A percentile compares a stretch with the other conserved stretches of the same genome.
phyloP scores from a whole-genome alignment of 2,797 vertebrate genomes.

The Delichon dasypus region DNA sequence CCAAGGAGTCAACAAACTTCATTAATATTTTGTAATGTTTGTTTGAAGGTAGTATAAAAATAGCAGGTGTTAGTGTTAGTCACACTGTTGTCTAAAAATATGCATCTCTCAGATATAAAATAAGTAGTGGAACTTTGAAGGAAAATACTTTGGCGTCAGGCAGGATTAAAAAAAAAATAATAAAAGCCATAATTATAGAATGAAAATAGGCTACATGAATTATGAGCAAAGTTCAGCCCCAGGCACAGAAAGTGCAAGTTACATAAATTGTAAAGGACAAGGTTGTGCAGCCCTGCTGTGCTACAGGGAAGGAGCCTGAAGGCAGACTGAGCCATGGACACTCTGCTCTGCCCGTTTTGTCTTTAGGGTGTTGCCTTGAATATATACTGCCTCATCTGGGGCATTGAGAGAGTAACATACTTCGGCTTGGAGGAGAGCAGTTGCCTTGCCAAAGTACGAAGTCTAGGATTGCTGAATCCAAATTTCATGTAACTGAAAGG shows the following conservation, averaged over 20 bases:
- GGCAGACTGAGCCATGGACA: not conserved
- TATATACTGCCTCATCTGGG: not conserved
- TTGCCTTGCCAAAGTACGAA: not conserved
- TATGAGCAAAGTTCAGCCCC: not conserved
- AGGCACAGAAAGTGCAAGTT: not conserved
- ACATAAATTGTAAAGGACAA: not conserved
- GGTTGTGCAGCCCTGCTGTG: not conserved
- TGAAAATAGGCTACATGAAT: not conserved
- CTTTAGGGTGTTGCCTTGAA: not conserved
- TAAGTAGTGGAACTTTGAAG: not conserved
- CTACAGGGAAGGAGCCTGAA: not conserved
- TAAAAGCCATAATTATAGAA: not conserved
- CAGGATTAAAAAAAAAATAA: not conserved
- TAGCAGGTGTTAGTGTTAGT: not conserved
- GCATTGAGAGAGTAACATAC: not conserved
- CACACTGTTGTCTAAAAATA: not conserved
- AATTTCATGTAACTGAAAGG: not conserved
- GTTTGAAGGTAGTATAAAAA: not conserved
- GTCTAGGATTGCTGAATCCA: not conserved
- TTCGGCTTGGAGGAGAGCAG: not conserved
- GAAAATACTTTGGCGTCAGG: not conserved
- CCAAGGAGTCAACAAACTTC: not conserved
- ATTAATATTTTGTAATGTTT: not conserved
- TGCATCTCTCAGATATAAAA: not conserved
- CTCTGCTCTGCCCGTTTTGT: not conserved